Evolutionary conservation across 2,113 vertebrate genomes (phyloP), one percentile per base, ranked within the genome.

Genomic region (Heterotis niloticus): DNA sequence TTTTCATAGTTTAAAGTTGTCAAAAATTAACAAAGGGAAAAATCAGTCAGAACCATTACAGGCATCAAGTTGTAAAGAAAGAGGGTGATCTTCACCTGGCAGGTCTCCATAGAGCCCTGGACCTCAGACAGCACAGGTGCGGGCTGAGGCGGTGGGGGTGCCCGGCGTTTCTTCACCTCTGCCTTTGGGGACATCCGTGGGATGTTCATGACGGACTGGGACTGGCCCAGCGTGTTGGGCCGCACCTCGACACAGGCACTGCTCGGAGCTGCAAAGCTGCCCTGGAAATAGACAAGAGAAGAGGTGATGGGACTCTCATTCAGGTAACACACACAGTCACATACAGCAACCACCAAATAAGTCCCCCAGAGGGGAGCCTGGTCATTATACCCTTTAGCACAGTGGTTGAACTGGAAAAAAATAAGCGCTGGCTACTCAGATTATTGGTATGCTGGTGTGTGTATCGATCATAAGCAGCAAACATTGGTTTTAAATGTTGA

Each of bases 141-240:
- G 0, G 64, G 83, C 54, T 80, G 82, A 0, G 95, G 96, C 24
- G 94, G 94, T 26, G 89, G 93, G 0, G 98, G 96, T 54, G 95
- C 95, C 51, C 94, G 91, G 56, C 96, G 94, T 78, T 99, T 99
- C 83, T 95, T 94, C 82, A 91, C 81, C 1, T 94, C 92, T 4
- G 88, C 90, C 84, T 84, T 90, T 59, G 93, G 84, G 4, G 95
- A 94, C 82, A 93, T 85, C 79, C 89, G 93, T 0, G 92, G 91
- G 88, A 97, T 88, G 88, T 91, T 96, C 83, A 91, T 91, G 70
- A 94, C 92, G 0, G 97, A 98, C 66, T 95, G 89, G 5, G 96
- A 97, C 20, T 96, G 90, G 20, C 92, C 94, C 87, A 96, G 81
- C 18, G 84, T 91, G 83, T 81, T 54, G 29, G 94, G 91, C 20